Base-by-base conservation (phyloP, 1,140 invertebrate species). In the Homalodisca vitripennis region DNA sequence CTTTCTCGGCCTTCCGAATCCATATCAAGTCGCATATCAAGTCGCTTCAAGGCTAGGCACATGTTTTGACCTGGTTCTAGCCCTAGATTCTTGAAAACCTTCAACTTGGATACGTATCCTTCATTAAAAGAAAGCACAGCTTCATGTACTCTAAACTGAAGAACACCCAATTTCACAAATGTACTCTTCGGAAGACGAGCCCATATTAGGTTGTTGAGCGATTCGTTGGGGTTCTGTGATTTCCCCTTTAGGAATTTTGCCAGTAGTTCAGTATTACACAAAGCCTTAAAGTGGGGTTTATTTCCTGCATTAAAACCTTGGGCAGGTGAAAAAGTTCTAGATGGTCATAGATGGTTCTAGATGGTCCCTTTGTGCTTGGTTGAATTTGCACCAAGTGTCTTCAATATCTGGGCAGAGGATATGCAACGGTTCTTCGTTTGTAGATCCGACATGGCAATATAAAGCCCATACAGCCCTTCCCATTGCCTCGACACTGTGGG, bases 321-420 rank as follows among this genome's bases (percentile, higher is more conserved):
- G 48, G 53, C 22, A 68, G 31, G 26, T 60, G 63, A 30, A 66
- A 46, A 17, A 60, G 64, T 26, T 68, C n/a, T n/a, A n/a, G n/a
- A n/a, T n/a, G 1, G 20, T 26, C 26, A 60, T 68, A 6, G 32
- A 31, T 47, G 63, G 57, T 46, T 70, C 63, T 48, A 41, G 68
- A 48, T 68, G 70, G 30, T 31, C 34, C n/a, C n/a, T n/a, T n/a
- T n/a, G n/a, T 63, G 74, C 74, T 73, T 73, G 73, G 24, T 74
- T 71, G 72, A 72, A 79, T 32, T 71, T 69, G 57, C 77, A 78
- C 77, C 75, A 79, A 1, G 67, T 72, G 29, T 76, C 74, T 62
- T 47, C 68, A 24, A 75, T 76, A 27, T 57, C 46, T 12, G 75
- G 74, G 65, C 77, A 78, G 73, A 68, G 68, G 14, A 22, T 47